Base-by-base conservation (phyloP, 1,140 invertebrate genomes). In the Vanessa atalanta region DNA sequence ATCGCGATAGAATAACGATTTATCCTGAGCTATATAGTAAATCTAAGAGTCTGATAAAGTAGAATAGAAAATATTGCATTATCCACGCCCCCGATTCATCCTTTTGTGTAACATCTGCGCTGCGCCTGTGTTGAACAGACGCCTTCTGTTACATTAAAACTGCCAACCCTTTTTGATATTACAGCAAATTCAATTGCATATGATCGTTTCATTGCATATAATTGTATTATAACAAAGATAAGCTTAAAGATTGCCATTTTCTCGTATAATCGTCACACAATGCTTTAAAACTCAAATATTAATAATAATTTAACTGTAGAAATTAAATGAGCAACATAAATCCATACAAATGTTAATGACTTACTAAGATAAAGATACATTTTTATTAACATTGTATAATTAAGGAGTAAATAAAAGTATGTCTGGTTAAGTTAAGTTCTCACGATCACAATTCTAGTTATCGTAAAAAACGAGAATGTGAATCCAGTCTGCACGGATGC, bases 371-470 rank as follows among this genome's bases (percentile, higher is more conserved):
- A 26, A 20, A n/a, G 50, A 55, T 55, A 67, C 4, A 20, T 8
- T 16, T 51, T 53, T 5, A 31, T 20, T 43, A 37, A 67, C 37
- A 43, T 9, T 43, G 9, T 43, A 43, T 43, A 43, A 43, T 43
- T 43, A 43, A 9, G 26, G 37, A 43, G 8, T 43, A 43, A 43
- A 47, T 69, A 69, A 69, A 60, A 69, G 4, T 64, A 64, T 26
- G 68, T 50, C 57, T n/a, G 16, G 68, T 60, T 69, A 64, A 69
- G 76, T 70, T 68, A 66, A 73, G 55, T 89, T 91, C 89, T 85
- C 89, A 91, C 89, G 86, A 85, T 83, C 77, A 80, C 81, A 75
- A 83, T 77, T 79, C 85, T 87, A 83, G 84, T 86, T 79, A 81
- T 79, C 80, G 78, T 83, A 83, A 87, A 64, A 87, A 84, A 84